Conservation (phyloP, 2,797 vertebrate species). For the Darevskia mixta region DNA sequence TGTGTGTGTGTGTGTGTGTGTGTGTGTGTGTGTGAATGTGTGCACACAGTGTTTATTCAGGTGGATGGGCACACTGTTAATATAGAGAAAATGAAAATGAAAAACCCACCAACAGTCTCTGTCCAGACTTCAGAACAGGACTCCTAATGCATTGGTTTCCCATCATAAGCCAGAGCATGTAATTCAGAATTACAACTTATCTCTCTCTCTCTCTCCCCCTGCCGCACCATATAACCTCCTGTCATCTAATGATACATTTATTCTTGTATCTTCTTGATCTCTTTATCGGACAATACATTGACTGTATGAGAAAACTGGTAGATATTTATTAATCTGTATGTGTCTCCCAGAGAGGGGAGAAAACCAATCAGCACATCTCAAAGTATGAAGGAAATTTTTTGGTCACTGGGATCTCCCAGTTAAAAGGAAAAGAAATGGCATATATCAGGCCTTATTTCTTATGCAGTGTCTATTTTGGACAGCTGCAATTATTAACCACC, state of each 20-base stretch:
- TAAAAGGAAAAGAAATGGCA: neutral
- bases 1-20: no score
- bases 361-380: neutral
- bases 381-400: neutral
- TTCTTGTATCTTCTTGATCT: neutral
- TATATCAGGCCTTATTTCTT: neutral
- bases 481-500: neutral
- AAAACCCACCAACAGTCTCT: no score
- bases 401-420: neutral
- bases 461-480: neutral
- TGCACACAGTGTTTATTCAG: no score
- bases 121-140: no score
- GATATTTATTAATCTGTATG: neutral
- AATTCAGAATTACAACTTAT: no score
- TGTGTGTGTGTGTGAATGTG: no score
- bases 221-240: neutral
- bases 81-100: no score
- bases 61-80: no score
- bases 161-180: no score
- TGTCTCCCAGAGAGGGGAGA: neutral
- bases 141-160: no score
- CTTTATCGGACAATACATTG: neutral
- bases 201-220: no score
- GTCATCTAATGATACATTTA: neutral
- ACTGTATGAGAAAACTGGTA: neutral